These are phyloP conservation scores for Thalassophryne amazonica DNA, from an alignment of 2,797 vertebrate genomes.

Conservation along the genomic window DNA sequence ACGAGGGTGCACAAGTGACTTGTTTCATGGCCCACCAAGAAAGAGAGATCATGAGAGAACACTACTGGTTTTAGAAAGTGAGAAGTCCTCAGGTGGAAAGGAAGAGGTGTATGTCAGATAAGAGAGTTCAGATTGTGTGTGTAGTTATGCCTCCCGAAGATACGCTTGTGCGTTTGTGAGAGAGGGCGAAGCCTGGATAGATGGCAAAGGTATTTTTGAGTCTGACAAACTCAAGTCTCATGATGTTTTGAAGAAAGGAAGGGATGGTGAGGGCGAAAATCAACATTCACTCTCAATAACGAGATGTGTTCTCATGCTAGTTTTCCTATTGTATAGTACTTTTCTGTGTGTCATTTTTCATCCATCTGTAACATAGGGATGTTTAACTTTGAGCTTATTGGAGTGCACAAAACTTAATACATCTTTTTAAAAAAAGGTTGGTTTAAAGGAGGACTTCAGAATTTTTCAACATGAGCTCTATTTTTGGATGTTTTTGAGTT, in stretches of 20 bases:
- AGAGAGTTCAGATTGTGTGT: conserved; percentile 21
- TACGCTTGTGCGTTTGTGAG: background rate
- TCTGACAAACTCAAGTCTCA: conserved; percentile 62
- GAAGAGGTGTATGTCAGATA: conserved; percentile 25
- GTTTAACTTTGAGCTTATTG: too few relatives aligned
- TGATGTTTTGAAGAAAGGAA: conserved; percentile 68
- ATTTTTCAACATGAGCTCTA: too few relatives aligned
- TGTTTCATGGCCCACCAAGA: conserved; percentile 29
- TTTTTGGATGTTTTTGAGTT: too few relatives aligned
- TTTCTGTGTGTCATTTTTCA: too few relatives aligned
- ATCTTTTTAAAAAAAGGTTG: too few relatives aligned
- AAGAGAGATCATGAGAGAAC: conserved; percentile 11
- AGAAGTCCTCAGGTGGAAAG: conserved; percentile 20
- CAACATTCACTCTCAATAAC: conserved; percentile 23
- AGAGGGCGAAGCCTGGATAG: conserved; percentile 7
- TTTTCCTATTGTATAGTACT: too few relatives aligned
- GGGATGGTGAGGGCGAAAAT: conserved; percentile 11
- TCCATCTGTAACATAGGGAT: too few relatives aligned
- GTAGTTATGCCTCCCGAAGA: conserved; percentile 6
- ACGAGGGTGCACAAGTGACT: conserved; percentile 17
- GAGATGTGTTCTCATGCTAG: too few relatives aligned
- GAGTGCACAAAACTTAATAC: too few relatives aligned
- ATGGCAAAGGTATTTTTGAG: conserved; percentile 44
- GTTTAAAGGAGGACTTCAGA: too few relatives aligned
- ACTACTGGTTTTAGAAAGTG: conserved; percentile 17